Conservation (phyloP, 1,140 invertebrate genomes). For the Anoplophora glabripennis region DNA sequence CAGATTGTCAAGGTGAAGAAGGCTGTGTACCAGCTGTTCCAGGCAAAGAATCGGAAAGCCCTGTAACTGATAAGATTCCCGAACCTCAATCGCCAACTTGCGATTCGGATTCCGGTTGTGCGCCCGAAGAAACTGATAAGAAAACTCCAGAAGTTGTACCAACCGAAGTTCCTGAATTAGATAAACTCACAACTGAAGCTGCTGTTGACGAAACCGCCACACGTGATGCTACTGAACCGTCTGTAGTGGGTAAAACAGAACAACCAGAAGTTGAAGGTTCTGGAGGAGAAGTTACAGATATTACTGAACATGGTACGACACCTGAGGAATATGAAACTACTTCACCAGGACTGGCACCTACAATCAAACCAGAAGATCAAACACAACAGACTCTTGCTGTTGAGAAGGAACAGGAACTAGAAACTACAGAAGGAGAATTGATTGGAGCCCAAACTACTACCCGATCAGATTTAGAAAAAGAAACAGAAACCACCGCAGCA, state of each 20-base stretch:
- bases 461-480: too few relatives aligned
- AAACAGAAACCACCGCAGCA: too few relatives aligned
- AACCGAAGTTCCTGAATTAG: neutral
- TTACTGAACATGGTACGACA: neutral
- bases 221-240: slow-evolving; percentile 4
- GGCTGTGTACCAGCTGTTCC: too few relatives aligned
- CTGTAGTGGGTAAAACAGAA: neutral
- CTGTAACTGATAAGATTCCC: too few relatives aligned
- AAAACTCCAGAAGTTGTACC: neutral
- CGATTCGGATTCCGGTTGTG: too few relatives aligned
- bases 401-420: slow-evolving; percentile 21
- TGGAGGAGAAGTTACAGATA: slow-evolving; percentile 1
- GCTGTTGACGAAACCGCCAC: neutral
- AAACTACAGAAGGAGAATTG: slow-evolving; percentile 11
- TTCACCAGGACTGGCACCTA: neutral
- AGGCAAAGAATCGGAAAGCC: too few relatives aligned
- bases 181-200: too few relatives aligned
- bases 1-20: neutral
- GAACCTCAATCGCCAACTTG: too few relatives aligned
- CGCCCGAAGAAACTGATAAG: slow-evolving; percentile 1
- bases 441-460: too few relatives aligned
- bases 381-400: slow-evolving; percentile 21
- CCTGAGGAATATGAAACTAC: neutral
- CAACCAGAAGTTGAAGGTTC: slow-evolving; percentile 9
- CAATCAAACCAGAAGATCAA: slow-evolving; percentile 5